A percentile compares a stretch with the other conserved stretches of the same genome.
Evolutionary conservation across 1,140 invertebrate genomes (phyloP).

Genomic region (Drosophila pachea): DNA sequence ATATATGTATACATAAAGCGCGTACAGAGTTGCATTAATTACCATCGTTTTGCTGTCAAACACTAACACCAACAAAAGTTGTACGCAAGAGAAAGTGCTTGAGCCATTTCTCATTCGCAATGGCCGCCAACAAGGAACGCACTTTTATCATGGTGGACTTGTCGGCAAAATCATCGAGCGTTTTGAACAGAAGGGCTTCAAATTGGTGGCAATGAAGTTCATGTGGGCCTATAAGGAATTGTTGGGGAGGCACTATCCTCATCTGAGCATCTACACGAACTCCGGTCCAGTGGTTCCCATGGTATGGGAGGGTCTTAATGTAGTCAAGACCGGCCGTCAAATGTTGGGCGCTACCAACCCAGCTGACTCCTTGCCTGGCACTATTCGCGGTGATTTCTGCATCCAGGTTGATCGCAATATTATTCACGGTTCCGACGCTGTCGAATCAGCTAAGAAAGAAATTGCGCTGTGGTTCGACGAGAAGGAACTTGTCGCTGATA

Average conservation of each 20-base stretch:
- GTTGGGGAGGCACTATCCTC: constrained; percentile 94
- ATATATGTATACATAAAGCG: constrained; percentile 64
- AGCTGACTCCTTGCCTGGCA: constrained; percentile 92
- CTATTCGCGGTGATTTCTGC: constrained; percentile 96
- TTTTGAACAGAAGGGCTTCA: constrained; percentile 98
- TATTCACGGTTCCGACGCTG: constrained; percentile 96
- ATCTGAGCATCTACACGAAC: constrained; percentile 95
- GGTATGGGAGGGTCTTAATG: constrained; percentile 98
- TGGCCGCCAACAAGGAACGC: constrained; percentile 90
- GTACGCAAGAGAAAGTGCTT: constrained; percentile 70
- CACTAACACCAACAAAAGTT: constrained; percentile 61
- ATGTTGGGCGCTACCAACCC: constrained; percentile 99
- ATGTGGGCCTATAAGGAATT: constrained; percentile 88
- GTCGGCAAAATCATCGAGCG: constrained; percentile 97
- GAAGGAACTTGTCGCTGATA: constrained; percentile 91
- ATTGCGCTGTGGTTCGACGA: constrained; percentile 97
- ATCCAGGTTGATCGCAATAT: constrained; percentile 98
- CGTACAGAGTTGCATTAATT: constrained; percentile 62
- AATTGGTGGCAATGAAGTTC: constrained; percentile 97
- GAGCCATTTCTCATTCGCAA: constrained; percentile 80
- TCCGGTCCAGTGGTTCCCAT: constrained; percentile 98
- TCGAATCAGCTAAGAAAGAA: constrained; percentile 97
- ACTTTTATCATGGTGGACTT: constrained; percentile 98
- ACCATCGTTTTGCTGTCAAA: constrained; percentile 46
- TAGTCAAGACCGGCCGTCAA: constrained; percentile 95